Evolutionary conservation across 2,797 vertebrate genomes (phyloP), one percentile per base, ranked within the genome.

Genomic region (Mus minutoides): DNA sequence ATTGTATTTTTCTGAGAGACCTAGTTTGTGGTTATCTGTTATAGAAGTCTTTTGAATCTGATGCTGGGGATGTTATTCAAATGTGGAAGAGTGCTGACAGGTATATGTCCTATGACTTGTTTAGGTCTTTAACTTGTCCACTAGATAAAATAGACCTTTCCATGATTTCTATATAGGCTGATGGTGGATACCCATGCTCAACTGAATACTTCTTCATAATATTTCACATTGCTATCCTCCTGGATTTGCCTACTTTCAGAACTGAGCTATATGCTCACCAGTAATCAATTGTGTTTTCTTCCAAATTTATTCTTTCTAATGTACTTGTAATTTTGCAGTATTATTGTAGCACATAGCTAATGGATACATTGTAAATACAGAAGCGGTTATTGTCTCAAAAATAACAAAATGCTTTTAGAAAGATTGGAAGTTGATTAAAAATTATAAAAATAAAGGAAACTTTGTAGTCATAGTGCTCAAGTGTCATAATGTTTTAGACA

Each of bases 321-420:
- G 6, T 87, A 43, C 29, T 92, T 94, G 34, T 22, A 94, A 86
- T 94, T 76, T 77, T 85, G 40, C 4, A 40, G 24, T 52, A 93
- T 60, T 67, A 52, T 89, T 89, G 8, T 69, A 82, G 75, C 7
- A 29, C 10, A 78, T 52, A 90, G 67, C 19, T 86, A 94, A 83
- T 58, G 49, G 79, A 71, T 80, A 93, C 67, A 78, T 90, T 92
- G 9, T 71, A 29, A 94, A 0, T 60, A 43, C 52, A 29, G 80
- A 80, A 87, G 34, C 37, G 92, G 17, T 80, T 96, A 64, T 91
- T 90, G 83, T 87, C 95, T 93, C 52, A 90, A 96, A 95, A 94
- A 92, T n/a, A 12, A n/a, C 19, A 49, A 73, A 71, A 78, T 75
- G 0, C 43, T 60, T 73, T 95, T 90, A 34, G 77, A 93, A 97